phyloP scores from a whole-genome alignment of 2,797 vertebrate genomes.

The Yasuhikotakia modesta region DNA sequence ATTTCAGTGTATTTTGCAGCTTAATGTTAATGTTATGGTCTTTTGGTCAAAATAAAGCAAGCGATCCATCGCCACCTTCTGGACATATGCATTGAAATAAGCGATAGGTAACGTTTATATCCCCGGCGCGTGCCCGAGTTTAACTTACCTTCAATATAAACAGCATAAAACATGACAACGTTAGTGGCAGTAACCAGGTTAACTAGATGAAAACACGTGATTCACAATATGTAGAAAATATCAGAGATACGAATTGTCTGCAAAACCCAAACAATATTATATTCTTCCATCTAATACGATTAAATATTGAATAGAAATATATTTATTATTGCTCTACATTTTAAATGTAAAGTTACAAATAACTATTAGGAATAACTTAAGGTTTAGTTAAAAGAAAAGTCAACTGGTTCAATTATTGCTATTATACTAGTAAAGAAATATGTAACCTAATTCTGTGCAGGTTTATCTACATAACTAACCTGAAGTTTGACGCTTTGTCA shows the following conservation, averaged over 20 bases:
- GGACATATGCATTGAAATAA: conserved; percentile 45
- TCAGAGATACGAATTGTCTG: not conserved
- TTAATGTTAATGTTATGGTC: too few relatives aligned
- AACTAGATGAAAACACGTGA: not conserved
- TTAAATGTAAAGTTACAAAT: not conserved
- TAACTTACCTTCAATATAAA: not conserved
- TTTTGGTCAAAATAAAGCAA: not conserved
- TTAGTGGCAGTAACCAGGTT: not conserved
- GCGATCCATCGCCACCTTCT: conserved; percentile 55
- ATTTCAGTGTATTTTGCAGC: not conserved
- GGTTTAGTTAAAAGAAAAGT: not conserved
- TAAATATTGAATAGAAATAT: not conserved
- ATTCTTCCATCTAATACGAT: not conserved
- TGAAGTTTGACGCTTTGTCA: not conserved
- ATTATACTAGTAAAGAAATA: not conserved
- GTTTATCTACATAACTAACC: too few relatives aligned
- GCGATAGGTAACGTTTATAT: not conserved
- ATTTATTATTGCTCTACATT: not conserved
- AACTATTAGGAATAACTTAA: not conserved
- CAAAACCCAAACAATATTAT: not conserved
- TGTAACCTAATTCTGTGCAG: too few relatives aligned
- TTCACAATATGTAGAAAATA: not conserved
- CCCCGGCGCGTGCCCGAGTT: not conserved
- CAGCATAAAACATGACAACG: not conserved
- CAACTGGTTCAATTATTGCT: not conserved